Conservation (phyloP, 2,113 vertebrate species). For the Plecturocebus donacophilus region DNA sequence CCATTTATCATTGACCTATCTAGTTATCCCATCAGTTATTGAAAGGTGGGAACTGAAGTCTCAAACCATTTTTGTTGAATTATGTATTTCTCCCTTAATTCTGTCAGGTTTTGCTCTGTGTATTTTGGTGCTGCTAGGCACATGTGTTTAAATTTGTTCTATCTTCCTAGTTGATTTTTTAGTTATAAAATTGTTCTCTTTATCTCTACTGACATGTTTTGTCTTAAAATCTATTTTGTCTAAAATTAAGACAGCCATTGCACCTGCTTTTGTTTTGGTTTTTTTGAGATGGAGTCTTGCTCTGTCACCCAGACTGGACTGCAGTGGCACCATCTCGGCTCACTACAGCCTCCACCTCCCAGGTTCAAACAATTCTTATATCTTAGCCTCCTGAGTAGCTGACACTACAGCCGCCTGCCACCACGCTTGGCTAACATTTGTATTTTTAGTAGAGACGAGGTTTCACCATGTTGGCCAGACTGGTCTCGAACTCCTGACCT, state of each 20-base stretch:
- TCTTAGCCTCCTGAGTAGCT: too few species aligned
- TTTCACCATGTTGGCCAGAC: too few species aligned
- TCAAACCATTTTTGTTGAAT: background rate
- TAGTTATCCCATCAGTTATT: background rate
- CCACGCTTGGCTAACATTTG: too few species aligned
- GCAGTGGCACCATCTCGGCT: too few species aligned
- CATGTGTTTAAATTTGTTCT: background rate
- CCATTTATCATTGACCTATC: background rate
- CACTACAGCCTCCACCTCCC: too few species aligned
- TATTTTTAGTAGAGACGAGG: too few species aligned
- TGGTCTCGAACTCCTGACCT: too few species aligned
- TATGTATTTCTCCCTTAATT: background rate
- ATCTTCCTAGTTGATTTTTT: background rate
- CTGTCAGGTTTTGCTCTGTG: background rate
- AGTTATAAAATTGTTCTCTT: background rate
- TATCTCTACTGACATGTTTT: conserved; percentile 6
- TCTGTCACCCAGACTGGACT: too few species aligned
- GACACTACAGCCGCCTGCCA: too few species aligned
- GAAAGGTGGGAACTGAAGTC: background rate
- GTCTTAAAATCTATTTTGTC: conserved; percentile 8
- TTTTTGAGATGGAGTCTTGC: too few species aligned
- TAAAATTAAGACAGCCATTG: background rate
- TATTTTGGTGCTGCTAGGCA: background rate
- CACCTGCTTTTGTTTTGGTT: too few species aligned
- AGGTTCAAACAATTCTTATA: too few species aligned